A percentile compares a stretch with the other conserved stretches of the same genome.
Conservation (phyloP, 1,140 invertebrate genomes). For the Trypoxylus dichotomus region DNA sequence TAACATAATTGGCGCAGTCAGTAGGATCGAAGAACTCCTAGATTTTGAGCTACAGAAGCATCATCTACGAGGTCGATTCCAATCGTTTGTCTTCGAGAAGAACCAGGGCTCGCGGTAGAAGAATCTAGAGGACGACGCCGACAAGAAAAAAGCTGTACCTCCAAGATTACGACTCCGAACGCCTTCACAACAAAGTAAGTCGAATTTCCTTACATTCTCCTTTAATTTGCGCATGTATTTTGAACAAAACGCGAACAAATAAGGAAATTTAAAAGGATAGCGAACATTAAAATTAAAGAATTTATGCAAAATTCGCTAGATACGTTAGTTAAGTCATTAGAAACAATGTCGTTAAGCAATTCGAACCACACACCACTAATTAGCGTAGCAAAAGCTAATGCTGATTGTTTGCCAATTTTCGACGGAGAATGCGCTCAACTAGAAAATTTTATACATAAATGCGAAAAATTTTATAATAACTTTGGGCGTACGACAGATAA, state of each 20-base stretch:
- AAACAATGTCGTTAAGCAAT: neutral
- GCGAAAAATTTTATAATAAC: constrained; percentile 24
- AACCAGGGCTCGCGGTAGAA: too few relatives aligned
- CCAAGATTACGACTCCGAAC: neutral
- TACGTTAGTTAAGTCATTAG: neutral
- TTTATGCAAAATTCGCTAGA: neutral
- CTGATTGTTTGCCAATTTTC: constrained; percentile 25
- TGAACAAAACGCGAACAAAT: neutral
- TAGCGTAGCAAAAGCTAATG: neutral
- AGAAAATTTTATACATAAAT: constrained; percentile 21
- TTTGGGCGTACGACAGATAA: constrained; percentile 10
- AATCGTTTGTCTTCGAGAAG: too few relatives aligned
- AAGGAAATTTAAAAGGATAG: neutral
- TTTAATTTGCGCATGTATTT: neutral
- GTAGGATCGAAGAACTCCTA: too few relatives aligned
- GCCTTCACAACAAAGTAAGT: neutral
- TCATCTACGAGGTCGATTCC: too few relatives aligned
- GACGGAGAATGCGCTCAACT: neutral
- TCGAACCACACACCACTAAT: neutral
- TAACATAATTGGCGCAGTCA: too few relatives aligned
- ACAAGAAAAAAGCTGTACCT: too few relatives aligned
- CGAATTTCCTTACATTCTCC: neutral
- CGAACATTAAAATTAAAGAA: neutral
- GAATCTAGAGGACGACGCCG: too few relatives aligned
- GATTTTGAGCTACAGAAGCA: too few relatives aligned